These are phyloP conservation scores for Ceyx margarethae DNA, from an alignment of 2,113 vertebrate species.

Conservation along the genomic window DNA sequence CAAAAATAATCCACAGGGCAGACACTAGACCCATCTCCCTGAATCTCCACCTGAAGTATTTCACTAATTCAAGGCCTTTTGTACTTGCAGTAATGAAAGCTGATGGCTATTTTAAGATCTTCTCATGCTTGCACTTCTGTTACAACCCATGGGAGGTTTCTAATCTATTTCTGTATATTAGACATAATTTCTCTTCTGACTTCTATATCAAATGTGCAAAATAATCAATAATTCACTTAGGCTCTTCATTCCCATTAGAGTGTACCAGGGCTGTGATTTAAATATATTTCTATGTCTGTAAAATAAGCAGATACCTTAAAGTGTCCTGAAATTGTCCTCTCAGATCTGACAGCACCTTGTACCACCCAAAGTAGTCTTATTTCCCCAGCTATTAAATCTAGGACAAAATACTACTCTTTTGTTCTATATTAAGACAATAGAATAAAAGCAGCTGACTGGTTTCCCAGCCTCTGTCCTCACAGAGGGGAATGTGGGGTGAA, in stretches of 20 bases:
- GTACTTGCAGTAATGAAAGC: not conserved
- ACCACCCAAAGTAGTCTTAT: not conserved
- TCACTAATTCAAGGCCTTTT: not conserved
- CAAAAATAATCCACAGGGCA: not conserved
- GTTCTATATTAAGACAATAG: not conserved
- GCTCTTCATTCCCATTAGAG: not conserved
- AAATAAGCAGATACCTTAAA: not conserved
- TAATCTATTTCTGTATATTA: conserved; percentile 32
- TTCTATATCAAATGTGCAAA: conserved; percentile 16
- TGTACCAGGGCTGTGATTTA: not conserved
- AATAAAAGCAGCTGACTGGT: conserved; percentile 11
- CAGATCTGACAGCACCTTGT: not conserved
- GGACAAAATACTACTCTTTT: conserved; percentile 13
- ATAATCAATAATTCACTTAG: conserved; percentile 48
- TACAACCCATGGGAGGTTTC: conserved; percentile 13
- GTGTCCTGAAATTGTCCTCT: not conserved
- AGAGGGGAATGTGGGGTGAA: not conserved
- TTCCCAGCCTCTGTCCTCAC: not conserved
- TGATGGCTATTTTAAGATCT: conserved; percentile 14
- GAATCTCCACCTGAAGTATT: not conserved
- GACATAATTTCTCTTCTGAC: not conserved
- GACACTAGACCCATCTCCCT: not conserved
- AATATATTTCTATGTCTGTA: not conserved
- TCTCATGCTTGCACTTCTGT: not conserved
- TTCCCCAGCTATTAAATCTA: conserved; percentile 7